Evolutionary conservation across 2,888 invertebrate species (phyloP).

Genomic region (Ptychoptera albimana): DNA sequence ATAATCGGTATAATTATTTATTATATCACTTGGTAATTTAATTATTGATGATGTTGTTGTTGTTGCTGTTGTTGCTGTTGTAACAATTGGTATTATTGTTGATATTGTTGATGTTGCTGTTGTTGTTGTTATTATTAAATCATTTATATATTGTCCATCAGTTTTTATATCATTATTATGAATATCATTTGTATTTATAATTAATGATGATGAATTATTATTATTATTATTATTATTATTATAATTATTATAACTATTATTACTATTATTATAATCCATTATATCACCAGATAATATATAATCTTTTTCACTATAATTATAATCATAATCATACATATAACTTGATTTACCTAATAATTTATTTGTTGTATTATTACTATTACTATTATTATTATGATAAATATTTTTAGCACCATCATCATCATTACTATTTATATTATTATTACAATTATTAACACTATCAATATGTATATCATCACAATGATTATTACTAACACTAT

Average conservation of each 20-base stretch:
- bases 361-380: too few relatives aligned
- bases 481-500: too few relatives aligned
- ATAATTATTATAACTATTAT: conserved; percentile 14
- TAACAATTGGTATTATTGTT: conserved; percentile 1
- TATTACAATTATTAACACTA: not conserved
- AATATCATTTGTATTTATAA: too few relatives aligned
- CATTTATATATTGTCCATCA: too few relatives aligned
- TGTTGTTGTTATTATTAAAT: too few relatives aligned
- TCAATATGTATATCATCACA: too few relatives aligned
- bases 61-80: conserved; percentile 6
- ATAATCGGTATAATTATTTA: not conserved
- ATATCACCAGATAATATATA: conserved; percentile 18
- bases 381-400: not conserved
- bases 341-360: too few relatives aligned
- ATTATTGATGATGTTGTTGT: conserved; percentile 6
- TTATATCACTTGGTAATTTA: conserved; percentile 6
- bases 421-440: not conserved
- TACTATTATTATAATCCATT: too few relatives aligned
- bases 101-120: conserved; percentile 9
- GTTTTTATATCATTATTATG: too few relatives aligned
- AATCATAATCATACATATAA: too few relatives aligned
- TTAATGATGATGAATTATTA: conserved; percentile 9
- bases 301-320: conserved; percentile 18
- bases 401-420: not conserved
- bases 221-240: conserved; percentile 19